A percentile compares a stretch with the other conserved stretches of the same genome.
phyloP scores from a whole-genome alignment of 1,140 invertebrate species.

The Aphaenogaster floridana region DNA sequence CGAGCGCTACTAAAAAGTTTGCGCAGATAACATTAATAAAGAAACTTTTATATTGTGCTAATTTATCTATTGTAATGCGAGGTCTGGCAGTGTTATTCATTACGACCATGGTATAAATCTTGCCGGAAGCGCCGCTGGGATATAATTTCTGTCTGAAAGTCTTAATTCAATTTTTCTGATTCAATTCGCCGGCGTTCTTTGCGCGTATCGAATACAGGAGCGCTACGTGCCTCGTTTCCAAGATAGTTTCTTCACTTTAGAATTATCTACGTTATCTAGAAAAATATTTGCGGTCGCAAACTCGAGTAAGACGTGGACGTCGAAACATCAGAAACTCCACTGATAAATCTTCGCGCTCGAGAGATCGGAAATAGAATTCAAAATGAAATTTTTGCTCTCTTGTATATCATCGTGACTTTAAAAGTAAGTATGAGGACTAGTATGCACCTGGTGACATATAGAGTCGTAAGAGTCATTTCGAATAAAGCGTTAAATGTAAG shows the following conservation, averaged over 20 bases:
- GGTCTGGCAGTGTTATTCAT: slow-evolving; percentile 5
- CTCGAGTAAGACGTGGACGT: not conserved
- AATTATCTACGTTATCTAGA: slow-evolving; percentile 20
- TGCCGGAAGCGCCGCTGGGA: not conserved
- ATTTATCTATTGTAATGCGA: slow-evolving; percentile 21
- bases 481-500: slow-evolving; percentile 16
- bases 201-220: slow-evolving; percentile 47
- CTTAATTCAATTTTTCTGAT: slow-evolving; percentile 57
- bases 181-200: slow-evolving; percentile 17
- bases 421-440: too few species aligned
- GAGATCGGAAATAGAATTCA: not conserved
- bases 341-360: slow-evolving; percentile 12
- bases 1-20: slow-evolving; percentile 16
- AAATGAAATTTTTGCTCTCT: not conserved
- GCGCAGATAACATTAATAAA: slow-evolving; percentile 23
- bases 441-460: not conserved
- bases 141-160: slow-evolving; percentile 36
- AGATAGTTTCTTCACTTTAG: not conserved
- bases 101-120: slow-evolving; percentile 19
- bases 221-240: slow-evolving; percentile 39
- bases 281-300: slow-evolving; percentile 32
- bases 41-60: slow-evolving; percentile 41
- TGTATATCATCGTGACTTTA: not conserved
- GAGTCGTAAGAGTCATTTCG: not conserved
- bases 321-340: slow-evolving; percentile 14